phyloP scores from a whole-genome alignment of 2,888 invertebrate species.

The Meta bourneti region DNA sequence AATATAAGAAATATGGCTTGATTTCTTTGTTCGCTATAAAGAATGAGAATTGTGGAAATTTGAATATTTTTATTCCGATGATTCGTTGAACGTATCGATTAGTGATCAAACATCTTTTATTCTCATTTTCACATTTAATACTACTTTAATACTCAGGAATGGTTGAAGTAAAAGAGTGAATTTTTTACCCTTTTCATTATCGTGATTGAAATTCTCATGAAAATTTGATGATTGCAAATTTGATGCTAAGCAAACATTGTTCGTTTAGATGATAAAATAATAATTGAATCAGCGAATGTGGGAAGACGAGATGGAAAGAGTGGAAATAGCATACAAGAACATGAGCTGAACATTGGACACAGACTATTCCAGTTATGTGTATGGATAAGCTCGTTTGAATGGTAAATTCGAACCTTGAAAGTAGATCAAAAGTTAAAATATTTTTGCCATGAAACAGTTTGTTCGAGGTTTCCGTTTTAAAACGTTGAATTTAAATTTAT shows the following conservation, averaged over 20 bases:
- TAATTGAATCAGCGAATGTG: no score
- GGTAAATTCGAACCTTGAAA: conserved; percentile 28
- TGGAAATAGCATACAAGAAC: no score
- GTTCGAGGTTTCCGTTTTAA: no score
- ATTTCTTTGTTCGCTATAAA: no score
- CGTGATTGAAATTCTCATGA: neutral
- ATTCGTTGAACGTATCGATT: neutral
- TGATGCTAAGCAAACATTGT: no score
- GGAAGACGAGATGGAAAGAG: neutral
- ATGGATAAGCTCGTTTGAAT: neutral
- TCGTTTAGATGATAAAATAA: no score
- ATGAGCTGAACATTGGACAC: no score
- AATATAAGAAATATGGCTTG: no score
- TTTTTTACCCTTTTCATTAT: neutral
- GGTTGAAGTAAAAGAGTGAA: neutral
- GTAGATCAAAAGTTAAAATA: conserved; percentile 10
- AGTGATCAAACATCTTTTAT: neutral
- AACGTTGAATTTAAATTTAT: no score
- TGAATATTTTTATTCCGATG: neutral
- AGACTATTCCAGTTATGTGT: neutral
- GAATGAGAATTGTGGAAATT: no score
- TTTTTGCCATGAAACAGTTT: conserved; percentile 27
- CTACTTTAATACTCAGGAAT: neutral
- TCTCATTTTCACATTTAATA: neutral
- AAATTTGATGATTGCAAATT: neutral